Conservation (phyloP, 1,140 invertebrate genomes). For the Acromyrmex charruanus region DNA sequence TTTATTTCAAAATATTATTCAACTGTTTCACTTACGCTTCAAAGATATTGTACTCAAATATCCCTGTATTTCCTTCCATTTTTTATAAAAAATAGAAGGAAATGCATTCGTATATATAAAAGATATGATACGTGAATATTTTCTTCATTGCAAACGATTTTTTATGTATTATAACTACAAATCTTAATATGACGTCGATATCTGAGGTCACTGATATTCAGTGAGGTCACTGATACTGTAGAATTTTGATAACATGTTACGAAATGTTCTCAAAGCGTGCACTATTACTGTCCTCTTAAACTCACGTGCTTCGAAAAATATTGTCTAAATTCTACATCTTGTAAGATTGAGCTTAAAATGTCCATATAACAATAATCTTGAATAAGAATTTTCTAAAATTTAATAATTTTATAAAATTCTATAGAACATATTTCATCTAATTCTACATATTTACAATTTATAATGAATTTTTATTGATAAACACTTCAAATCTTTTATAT, state of each 20-base stretch:
- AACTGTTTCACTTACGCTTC: background rate
- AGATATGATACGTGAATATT: slow-evolving; percentile 26
- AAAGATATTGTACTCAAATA: background rate
- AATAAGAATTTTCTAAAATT: background rate
- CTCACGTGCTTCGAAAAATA: slow-evolving; percentile 74
- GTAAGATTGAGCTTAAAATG: background rate
- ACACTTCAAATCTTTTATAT: background rate
- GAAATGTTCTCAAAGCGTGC: slow-evolving; percentile 66
- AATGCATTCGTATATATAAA: background rate
- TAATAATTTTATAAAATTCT: too few relatives aligned
- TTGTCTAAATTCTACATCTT: slow-evolving; percentile 45
- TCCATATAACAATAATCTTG: background rate
- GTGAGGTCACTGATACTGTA: slow-evolving; percentile 64
- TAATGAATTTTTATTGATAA: background rate
- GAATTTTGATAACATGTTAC: slow-evolving; percentile 73
- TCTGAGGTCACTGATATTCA: slow-evolving; percentile 64
- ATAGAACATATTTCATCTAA: too few relatives aligned
- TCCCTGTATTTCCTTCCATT: too few relatives aligned
- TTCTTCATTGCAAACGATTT: background rate
- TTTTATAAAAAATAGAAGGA: background rate
- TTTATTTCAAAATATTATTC: background rate
- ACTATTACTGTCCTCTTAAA: slow-evolving; percentile 71
- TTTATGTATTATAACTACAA: slow-evolving; percentile 1
- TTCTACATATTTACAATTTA: background rate
- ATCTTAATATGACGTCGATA: slow-evolving; percentile 14